These are phyloP conservation scores for Acrobeloides nanus DNA, from an alignment of 2,888 invertebrate genomes.

Conservation along the genomic window DNA sequence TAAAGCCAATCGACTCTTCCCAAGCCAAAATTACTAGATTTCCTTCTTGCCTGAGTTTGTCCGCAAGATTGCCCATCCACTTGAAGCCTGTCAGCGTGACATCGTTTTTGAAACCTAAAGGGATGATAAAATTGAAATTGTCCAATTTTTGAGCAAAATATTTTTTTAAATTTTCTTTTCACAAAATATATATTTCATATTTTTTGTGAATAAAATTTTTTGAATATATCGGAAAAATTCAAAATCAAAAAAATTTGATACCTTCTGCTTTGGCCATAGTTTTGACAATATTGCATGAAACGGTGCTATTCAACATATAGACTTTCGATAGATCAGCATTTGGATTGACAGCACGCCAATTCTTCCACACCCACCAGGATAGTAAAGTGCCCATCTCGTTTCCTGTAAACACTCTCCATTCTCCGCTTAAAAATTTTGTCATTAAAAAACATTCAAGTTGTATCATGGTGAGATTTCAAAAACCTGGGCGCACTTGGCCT, in stretches of 20 bases:
- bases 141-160: too few species aligned
- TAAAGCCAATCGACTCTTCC: conserved; percentile 91
- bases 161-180: not conserved
- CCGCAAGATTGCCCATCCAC: conserved; percentile 89
- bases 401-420: conserved; percentile 84
- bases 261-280: conserved; percentile 72
- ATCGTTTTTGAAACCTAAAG: conserved; percentile 47
- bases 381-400: conserved; percentile 88
- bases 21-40: conserved; percentile 75
- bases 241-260: conserved; percentile 60
- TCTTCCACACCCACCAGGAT: conserved; percentile 81
- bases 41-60: conserved; percentile 66
- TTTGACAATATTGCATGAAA: conserved; percentile 85
- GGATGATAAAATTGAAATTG: conserved; percentile 1
- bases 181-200: not conserved
- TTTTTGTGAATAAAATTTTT: not conserved
- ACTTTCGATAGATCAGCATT: conserved; percentile 59
- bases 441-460: too few species aligned
- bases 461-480: too few species aligned
- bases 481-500: too few species aligned
- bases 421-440: conserved; percentile 60
- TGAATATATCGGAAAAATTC: conserved; percentile 8
- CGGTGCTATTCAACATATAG: conserved; percentile 83
- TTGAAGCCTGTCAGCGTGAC: conserved; percentile 98
- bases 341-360: conserved; percentile 58